These are phyloP conservation scores for Platichthys stellatus DNA, from an alignment of 2,113 vertebrate species.

Conservation along the genomic window DNA sequence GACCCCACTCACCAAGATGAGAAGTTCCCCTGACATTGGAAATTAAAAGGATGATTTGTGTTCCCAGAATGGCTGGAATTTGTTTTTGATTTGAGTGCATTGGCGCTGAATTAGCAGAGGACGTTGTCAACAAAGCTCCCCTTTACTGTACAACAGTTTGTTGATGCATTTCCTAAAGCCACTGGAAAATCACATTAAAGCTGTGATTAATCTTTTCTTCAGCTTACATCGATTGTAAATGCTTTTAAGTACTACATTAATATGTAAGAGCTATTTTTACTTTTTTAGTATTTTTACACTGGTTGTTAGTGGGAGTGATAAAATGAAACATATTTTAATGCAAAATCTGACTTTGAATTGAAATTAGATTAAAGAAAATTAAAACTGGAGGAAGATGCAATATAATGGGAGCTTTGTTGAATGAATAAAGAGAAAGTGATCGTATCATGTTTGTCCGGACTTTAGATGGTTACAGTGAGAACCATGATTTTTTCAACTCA, in stretches of 20 bases:
- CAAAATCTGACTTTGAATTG: background rate
- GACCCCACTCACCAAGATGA: background rate
- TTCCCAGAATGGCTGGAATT: background rate
- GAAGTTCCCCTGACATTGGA: background rate
- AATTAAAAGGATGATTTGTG: slow-evolving; percentile 31
- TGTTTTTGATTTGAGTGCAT: slow-evolving; percentile 14
- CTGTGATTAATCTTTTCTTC: slow-evolving; percentile 32
- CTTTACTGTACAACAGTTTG: background rate
- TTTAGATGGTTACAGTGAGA: slow-evolving; percentile 42
- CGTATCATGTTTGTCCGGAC: slow-evolving; percentile 13
- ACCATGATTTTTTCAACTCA: slow-evolving; percentile 27
- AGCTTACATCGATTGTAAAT: background rate
- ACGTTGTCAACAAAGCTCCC: slow-evolving; percentile 13
- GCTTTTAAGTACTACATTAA: slow-evolving; percentile 18
- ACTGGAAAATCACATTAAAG: slow-evolving; percentile 30
- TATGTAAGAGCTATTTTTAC: background rate
- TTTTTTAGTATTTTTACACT: background rate
- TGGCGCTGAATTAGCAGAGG: slow-evolving; percentile 21
- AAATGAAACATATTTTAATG: slow-evolving; percentile 10
- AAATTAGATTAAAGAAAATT: background rate
- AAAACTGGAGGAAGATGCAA: background rate
- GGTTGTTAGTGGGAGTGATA: slow-evolving; percentile 36
- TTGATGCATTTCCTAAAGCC: slow-evolving; percentile 15
- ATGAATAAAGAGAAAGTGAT: background rate
- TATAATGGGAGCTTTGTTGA: too few relatives aligned